Evolutionary conservation across 2,888 invertebrate species (phyloP).

Genomic region (Pinctada fucata): DNA sequence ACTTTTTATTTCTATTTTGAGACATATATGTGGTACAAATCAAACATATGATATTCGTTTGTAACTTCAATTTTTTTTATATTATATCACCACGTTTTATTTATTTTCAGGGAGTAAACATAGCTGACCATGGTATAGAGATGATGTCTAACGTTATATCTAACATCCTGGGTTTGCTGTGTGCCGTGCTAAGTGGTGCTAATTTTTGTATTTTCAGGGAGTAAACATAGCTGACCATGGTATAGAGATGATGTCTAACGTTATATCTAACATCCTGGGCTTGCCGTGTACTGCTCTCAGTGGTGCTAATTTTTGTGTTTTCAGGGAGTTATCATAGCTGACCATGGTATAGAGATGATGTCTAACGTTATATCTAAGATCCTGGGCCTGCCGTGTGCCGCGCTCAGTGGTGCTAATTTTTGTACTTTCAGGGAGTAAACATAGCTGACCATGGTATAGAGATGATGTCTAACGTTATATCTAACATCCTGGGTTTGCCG

Average conservation of each 20-base stretch:
- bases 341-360: constrained; percentile 83
- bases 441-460: constrained; percentile 80
- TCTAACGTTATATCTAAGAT: constrained; percentile 93
- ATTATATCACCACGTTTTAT: too few relatives aligned
- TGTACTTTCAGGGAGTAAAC: too few relatives aligned
- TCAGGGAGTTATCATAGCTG: constrained; percentile 74
- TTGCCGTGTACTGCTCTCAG: constrained; percentile 96
- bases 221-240: constrained; percentile 71
- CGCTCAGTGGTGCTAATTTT: constrained; percentile 99
- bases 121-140: constrained; percentile 77
- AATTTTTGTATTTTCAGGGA: constrained; percentile 80
- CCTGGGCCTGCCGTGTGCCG: constrained; percentile 90
- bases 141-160: constrained; percentile 96
- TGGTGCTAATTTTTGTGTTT: constrained; percentile 91
- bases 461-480: constrained; percentile 96
- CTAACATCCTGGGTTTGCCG: constrained; percentile 87
- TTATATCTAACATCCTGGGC: constrained; percentile 87
- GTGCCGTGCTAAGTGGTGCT: constrained; percentile 98
- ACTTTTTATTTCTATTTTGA: too few relatives aligned
- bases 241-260: constrained; percentile 91
- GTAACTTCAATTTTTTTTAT: too few relatives aligned
- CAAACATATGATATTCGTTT: too few relatives aligned
- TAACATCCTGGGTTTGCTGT: constrained; percentile 88
- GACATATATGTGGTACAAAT: too few relatives aligned
- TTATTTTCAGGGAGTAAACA: constrained; percentile 74